phyloP scores from a whole-genome alignment of 1,140 invertebrate species.

The Frieseomelitta varia region DNA sequence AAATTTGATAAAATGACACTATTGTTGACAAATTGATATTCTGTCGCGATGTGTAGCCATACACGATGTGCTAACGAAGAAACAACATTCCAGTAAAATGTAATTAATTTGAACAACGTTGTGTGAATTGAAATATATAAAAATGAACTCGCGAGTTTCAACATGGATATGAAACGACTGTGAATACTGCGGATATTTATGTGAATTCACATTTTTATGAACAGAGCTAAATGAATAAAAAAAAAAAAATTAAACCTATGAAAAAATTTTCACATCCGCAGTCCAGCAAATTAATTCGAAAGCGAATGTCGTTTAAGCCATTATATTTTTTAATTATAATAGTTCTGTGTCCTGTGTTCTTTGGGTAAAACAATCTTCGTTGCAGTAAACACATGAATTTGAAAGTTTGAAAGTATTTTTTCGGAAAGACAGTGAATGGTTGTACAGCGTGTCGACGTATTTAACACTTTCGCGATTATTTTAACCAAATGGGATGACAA shows the following conservation, averaged over 20 bases:
- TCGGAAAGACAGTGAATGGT: not conserved
- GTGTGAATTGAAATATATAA: constrained; percentile 7
- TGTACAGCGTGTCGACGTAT: not conserved
- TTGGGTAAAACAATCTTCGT: not conserved
- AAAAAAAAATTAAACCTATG: not conserved
- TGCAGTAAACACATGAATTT: not conserved
- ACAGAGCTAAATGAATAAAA: not conserved
- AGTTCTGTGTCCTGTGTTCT: not conserved
- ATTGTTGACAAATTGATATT: too few species aligned
- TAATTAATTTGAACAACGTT: not conserved
- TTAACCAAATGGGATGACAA: too few species aligned
- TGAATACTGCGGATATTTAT: not conserved
- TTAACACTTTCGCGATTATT: constrained; percentile 30
- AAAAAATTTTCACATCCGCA: not conserved
- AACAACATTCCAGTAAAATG: not conserved
- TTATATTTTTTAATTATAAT: not conserved
- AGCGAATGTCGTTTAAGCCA: not conserved
- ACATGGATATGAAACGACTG: not conserved
- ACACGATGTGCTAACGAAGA: not conserved
- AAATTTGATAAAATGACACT: too few species aligned
- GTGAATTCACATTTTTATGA: not conserved
- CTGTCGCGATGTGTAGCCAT: not conserved
- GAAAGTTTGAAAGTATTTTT: not conserved
- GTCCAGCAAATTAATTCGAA: not conserved
- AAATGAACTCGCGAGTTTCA: not conserved